phyloP scores from a whole-genome alignment of 2,888 invertebrate genomes.

The Cryptops parisi region DNA sequence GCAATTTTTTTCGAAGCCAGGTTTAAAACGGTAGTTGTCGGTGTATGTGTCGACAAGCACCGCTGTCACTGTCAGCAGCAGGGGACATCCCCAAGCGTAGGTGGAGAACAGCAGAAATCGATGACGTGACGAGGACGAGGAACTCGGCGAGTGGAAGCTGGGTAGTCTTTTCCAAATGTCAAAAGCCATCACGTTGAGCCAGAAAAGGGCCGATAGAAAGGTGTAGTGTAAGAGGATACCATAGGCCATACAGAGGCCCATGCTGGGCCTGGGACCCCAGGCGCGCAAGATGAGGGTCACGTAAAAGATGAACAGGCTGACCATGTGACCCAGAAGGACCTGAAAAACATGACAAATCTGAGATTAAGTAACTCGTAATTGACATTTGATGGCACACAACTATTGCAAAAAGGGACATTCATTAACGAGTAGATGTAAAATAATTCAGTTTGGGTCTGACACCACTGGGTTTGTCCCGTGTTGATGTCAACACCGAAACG shows the following conservation, averaged over 20 bases:
- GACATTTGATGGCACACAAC: no score
- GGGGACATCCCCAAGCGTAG: constrained; percentile 17
- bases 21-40: constrained; percentile 1
- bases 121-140: background rate
- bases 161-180: constrained; percentile 53
- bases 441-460: no score
- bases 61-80: constrained; percentile 4
- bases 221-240: constrained; percentile 62
- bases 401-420: no score
- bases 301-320: constrained; percentile 8
- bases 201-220: constrained; percentile 79
- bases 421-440: no score
- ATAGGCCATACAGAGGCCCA: constrained; percentile 6
- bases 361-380: no score
- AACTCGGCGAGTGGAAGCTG: background rate
- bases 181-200: constrained; percentile 89
- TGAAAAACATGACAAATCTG: no score
- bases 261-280: background rate
- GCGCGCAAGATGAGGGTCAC: background rate
- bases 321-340: constrained; percentile 4
- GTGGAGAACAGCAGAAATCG: background rate
- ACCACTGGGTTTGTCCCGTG: no score
- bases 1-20: constrained; percentile 8
- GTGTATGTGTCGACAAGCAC: constrained; percentile 5
- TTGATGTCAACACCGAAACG: no score